These are phyloP conservation scores for Phylloscopus whistleri DNA, from an alignment of 2,113 vertebrate species.

Conservation along the genomic window DNA sequence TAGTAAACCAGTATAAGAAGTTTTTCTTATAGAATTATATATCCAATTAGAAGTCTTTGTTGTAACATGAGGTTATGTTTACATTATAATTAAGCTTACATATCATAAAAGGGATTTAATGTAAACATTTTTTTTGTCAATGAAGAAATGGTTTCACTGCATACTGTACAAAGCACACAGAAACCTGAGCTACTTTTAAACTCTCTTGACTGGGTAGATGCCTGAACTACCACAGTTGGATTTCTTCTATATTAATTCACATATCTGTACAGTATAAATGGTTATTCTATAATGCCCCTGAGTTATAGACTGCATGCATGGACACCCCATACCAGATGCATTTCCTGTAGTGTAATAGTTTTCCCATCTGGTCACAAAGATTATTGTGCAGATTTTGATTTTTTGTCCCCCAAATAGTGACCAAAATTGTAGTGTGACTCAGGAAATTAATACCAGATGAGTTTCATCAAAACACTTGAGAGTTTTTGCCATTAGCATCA, in stretches of 20 bases:
- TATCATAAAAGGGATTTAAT: background rate
- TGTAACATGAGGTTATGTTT: background rate
- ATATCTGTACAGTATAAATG: background rate
- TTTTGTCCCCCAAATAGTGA: background rate
- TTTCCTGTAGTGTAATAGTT: background rate
- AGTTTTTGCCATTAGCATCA: background rate
- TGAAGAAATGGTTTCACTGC: background rate
- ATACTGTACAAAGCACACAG: background rate
- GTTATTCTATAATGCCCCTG: background rate
- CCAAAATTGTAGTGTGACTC: background rate
- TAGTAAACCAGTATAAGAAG: background rate
- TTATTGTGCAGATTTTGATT: background rate
- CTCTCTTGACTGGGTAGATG: background rate
- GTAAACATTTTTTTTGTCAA: background rate
- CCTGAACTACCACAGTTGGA: background rate
- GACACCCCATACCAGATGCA: background rate
- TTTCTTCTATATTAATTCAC: background rate
- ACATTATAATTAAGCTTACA: background rate
- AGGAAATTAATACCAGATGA: background rate
- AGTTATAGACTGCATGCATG: background rate
- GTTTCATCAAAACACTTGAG: background rate
- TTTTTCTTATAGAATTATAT: background rate
- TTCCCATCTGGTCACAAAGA: background rate
- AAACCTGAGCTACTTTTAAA: background rate
- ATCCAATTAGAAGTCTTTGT: background rate